Base-by-base conservation (phyloP, 2,888 invertebrate genomes). In the Thereva unica region DNA sequence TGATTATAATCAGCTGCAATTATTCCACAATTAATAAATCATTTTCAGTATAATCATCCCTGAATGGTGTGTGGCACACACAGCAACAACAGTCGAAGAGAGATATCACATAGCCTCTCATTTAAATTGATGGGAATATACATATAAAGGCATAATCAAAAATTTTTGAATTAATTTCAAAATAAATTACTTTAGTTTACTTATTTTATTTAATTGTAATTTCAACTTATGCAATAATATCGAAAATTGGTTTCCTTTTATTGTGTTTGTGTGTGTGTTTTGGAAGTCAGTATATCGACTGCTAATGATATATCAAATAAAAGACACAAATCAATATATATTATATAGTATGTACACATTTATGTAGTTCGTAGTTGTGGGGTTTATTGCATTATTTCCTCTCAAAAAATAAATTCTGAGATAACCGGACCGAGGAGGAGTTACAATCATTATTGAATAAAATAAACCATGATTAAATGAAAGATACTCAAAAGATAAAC, bases 111-210 rank as follows among this genome's bases (percentile, higher is more conserved):
- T 23, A 23, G 23, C 23, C 23, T 23, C 23, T 2, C n/a, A n/a
- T n/a, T 23, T 23, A 23, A 23, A 23, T 23, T 23, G 23, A 23
- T 23, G 23, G 23, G 23, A 23, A 23, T 42, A n/a, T 55, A 41
- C 12, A 7, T 7, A 42, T n/a, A n/a, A n/a, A 7, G 9, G 9
- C 42, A 42, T 42, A 42, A 42, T 42, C 1, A 42, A 42, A 42
- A 7, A 41, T 8, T 9, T 42, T 42, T 42, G 42, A 42, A 42
- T 7, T 42, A n/a, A 42, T 9, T 9, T 42, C 44, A 56, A 56
- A 56, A 56, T 56, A 56, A 56, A 56, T 56, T 42, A 56, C 56
- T 56, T 34, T 34, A 56, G 56, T 42, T 44, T 56, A 56, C 44
- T 56, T 56, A 47, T 47, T 12, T 47, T 42, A 44, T 42, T 42